These are phyloP conservation scores for Drosophila rufa DNA, from an alignment of 1,140 invertebrate species.

Conservation along the genomic window DNA sequence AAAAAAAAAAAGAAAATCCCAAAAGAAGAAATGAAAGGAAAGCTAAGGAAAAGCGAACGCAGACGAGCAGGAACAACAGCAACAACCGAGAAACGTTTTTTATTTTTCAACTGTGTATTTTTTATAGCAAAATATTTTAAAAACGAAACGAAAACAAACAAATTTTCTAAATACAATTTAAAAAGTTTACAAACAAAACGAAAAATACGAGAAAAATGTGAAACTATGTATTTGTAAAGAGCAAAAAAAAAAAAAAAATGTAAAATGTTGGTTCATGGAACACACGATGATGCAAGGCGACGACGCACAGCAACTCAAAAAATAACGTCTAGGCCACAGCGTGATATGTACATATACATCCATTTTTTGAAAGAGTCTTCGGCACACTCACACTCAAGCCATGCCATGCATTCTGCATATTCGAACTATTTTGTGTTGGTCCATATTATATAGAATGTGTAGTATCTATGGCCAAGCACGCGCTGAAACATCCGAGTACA, in stretches of 20 bases:
- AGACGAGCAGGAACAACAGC: conserved; percentile 40
- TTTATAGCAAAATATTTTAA: conserved; percentile 80
- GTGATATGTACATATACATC: conserved; percentile 73
- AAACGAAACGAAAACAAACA: conserved; percentile 44
- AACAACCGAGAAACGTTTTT: conserved; percentile 72
- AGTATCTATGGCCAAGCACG: conserved; percentile 57
- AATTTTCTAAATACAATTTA: conserved; percentile 69
- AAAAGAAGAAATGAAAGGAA: conserved; percentile 2
- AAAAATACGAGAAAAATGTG: conserved; percentile 40
- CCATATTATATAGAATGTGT: conserved; percentile 16
- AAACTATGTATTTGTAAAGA: conserved; percentile 69
- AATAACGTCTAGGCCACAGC: conserved; percentile 69
- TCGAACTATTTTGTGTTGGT: conserved; percentile 48
- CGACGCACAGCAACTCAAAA: conserved; percentile 40
- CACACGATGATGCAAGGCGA: conserved; percentile 52
- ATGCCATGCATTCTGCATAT: conserved; percentile 39
- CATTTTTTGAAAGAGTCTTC: conserved; percentile 57
- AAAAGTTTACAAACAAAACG: conserved; percentile 52
- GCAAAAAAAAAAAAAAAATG: conserved; percentile 32
- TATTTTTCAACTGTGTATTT: conserved; percentile 81
- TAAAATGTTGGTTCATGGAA: conserved; percentile 62
- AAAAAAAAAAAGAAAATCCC: conserved; percentile 22
- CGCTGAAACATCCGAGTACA: conserved; percentile 74
- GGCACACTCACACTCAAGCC: conserved; percentile 10
- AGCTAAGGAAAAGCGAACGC: conserved; percentile 1